These are phyloP conservation scores for Enteromius radiatus DNA, from an alignment of 2,797 vertebrate species.

Conservation along the genomic window DNA sequence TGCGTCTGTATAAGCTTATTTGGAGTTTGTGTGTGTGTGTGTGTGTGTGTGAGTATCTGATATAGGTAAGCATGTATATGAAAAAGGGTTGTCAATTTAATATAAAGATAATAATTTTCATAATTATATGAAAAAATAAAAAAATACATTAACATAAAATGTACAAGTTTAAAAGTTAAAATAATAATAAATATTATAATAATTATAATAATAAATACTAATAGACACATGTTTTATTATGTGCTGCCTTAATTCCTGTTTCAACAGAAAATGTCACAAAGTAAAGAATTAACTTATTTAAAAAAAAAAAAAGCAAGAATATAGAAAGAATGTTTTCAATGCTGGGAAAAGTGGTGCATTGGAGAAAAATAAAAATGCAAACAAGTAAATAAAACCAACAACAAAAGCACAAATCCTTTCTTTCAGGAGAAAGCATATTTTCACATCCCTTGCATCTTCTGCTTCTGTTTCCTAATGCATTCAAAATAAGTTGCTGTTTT, in stretches of 20 bases:
- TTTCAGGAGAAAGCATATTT: conserved; percentile 30
- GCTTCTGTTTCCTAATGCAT: conserved; percentile 41
- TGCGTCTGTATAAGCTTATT: neutral
- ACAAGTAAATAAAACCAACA: neutral
- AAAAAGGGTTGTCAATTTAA: neutral
- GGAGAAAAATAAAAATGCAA: neutral
- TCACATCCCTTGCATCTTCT: conserved; percentile 42
- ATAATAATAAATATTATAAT: neutral
- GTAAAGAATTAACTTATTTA: neutral
- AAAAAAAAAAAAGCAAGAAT: neutral
- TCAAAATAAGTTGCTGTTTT: conserved; percentile 40
- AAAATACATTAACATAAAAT: neutral
- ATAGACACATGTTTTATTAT: neutral
- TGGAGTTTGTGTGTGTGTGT: neutral
- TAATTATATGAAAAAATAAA: neutral
- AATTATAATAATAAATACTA: neutral
- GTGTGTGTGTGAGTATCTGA: neutral
- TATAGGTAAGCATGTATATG: neutral
- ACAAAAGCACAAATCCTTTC: conserved; percentile 28
- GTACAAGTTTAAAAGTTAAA: neutral
- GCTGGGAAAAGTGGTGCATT: conserved; percentile 19
- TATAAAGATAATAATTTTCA: neutral
- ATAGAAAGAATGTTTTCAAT: neutral
- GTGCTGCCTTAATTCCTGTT: neutral
- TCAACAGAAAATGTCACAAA: neutral